Base-by-base conservation (phyloP, 1,140 invertebrate species). In the Uloborus diversus region DNA sequence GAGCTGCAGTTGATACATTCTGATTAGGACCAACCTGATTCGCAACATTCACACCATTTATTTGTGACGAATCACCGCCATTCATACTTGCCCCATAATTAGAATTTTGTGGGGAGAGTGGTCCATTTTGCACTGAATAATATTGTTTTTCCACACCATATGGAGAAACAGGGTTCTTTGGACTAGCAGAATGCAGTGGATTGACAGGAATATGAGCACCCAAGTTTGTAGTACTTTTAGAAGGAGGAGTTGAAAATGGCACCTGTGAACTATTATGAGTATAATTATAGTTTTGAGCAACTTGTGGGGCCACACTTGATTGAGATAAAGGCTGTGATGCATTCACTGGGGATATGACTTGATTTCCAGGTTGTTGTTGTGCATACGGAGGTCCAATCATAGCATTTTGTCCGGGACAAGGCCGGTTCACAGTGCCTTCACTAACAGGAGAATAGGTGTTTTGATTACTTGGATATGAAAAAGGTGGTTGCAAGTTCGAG, bases 391-490 rank as follows among this genome's bases (percentile, higher is more conserved):
- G n/a, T 42, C 30, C 20, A 35, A 23, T 51, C 59, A 78, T 20
- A 2, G 35, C 27, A 62, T 64, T 75, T 33, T 20, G 37, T 17
- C 42, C n/a, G 14, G 28, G 25, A 14, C 47, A 28, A 28, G 47
- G 49, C 14, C 56, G 73, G 17, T 47, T 65, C 4, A 32, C n/a
- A 13, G 13, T 4, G 23, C 62, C 57, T 11, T 47, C n/a, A n/a
- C n/a, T n/a, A n/a, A 56, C 66, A 7, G 73, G 73, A 33, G 61
- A 78, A 57, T 53, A 66, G 7, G 25, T 62, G 66, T 78, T 78
- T 47, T 65, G 73, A 27, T 62, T 33, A 37, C 23, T 62, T 1
- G 59, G 17, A 62, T 78, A 65, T 47, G 42, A 27, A 5, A 66
- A 59, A 27, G 70, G 59, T 20, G 65, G 73, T 0, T 61, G 42